Percentiles rank a stretch among this genome's conserved stretches.
phyloP scores from a whole-genome alignment of 2,797 vertebrate genomes.

The Prunella strophiata region DNA sequence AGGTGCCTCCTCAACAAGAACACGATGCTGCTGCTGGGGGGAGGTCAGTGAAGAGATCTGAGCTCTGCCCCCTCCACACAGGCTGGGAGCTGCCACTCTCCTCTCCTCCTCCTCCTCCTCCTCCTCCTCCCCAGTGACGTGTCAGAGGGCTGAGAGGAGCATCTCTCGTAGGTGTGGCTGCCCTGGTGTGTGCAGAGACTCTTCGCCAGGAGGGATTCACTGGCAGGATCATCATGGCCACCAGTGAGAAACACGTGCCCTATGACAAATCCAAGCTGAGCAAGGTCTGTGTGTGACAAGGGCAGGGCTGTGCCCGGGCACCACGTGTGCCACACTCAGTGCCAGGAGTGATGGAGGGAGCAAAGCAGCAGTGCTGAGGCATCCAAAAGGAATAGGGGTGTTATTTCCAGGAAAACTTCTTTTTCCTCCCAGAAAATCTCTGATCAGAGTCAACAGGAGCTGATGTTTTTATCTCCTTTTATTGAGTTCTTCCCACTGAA shows the following conservation, averaged over 20 bases:
- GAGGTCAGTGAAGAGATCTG: constrained; percentile 37
- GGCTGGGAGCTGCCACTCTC: background rate
- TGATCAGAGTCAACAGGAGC: background rate
- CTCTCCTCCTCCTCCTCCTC: background rate
- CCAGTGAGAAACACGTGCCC: constrained; percentile 82
- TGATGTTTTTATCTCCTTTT: background rate
- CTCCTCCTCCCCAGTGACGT: background rate
- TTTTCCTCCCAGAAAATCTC: background rate
- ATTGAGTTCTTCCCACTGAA: background rate
- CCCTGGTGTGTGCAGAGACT: constrained; percentile 87
- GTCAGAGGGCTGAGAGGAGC: background rate
- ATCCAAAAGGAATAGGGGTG: background rate
- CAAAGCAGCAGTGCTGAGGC: background rate
- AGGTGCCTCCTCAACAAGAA: background rate
- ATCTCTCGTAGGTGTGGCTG: constrained; percentile 81
- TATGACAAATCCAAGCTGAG: constrained; percentile 88
- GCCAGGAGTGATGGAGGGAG: background rate
- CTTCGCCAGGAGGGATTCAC: constrained; percentile 86
- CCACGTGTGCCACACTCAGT: fast-evolving
- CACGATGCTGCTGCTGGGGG: constrained; percentile 54
- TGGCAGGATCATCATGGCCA: constrained; percentile 85
- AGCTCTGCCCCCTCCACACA: background rate
- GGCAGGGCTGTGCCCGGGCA: background rate
- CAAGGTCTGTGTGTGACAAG: constrained; percentile 75
- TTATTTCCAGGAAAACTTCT: background rate